Evolutionary conservation across 2,113 vertebrate species (phyloP), one percentile per base, ranked within the genome.

Genomic region (Callipepla squamata): DNA sequence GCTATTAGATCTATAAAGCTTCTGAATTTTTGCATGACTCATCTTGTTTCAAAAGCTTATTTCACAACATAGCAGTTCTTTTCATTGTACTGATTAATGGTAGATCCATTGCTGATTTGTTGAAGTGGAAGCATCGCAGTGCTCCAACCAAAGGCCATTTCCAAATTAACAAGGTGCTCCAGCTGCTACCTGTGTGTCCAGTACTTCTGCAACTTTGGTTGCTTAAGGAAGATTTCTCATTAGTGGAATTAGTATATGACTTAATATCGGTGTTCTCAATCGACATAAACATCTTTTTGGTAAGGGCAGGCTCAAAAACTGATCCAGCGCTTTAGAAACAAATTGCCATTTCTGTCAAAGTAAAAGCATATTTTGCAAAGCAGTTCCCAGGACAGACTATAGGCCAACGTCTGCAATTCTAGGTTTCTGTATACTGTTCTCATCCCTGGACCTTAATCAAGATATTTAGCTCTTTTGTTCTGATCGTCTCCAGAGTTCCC

Each of bases 1-100:
- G 50, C 75, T 92, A 42, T 69, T 95, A 93, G 95, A 79, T 91
- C 96, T 90, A 47, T 57, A 94, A 95, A 96, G 77, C 91, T 80
- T 87, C 92, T 88, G 75, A 89, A 89, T 87, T 95, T 91, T 88
- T 80, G 69, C 16, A 6, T 42, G 63, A 85, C 78, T 96, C 62
- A 87, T 92, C 66, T 90, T 68, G 53, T 84, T 76, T 92, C 88
- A 95, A 95, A 95, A 91, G 87, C 23, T 74, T 66, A 79, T 92
- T 94, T 87, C 76, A 84, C 93, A 96, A 93, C 89, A 26, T 44
- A 65, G 80, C 58, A 59, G 68, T 90, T 86, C 76, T 91, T 85
- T 85, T 80, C 85, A 80, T 30, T 26, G 51, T 9, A 13, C 42
- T 42, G 67, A 85, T 63, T 73, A 61, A 79, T 76, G n/a, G 67